phyloP scores from a whole-genome alignment of 2,113 vertebrate species.

The Platichthys flesus region DNA sequence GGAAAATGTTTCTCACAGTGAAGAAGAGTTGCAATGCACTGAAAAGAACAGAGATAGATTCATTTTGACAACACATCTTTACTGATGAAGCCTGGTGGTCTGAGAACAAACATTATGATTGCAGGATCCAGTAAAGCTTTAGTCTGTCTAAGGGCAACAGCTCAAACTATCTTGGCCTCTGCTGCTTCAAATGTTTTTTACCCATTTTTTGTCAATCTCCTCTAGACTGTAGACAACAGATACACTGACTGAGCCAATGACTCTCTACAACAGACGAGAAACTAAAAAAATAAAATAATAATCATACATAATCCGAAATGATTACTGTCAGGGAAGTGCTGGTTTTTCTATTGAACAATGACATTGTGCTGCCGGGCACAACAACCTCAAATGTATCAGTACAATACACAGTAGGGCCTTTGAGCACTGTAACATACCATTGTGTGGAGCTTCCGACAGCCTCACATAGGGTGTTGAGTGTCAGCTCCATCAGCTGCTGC shows the following conservation, averaged over 20 bases:
- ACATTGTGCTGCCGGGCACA: background rate
- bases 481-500: constrained; percentile 91
- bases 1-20: constrained; percentile 94
- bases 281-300: background rate
- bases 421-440: constrained; percentile 79
- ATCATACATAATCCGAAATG: background rate
- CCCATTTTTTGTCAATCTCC: too few species aligned
- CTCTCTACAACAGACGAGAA: background rate
- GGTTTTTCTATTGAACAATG: background rate
- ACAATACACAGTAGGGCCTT: background rate
- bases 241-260: too few species aligned
- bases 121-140: too few species aligned
- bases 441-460: constrained; percentile 89
- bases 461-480: constrained; percentile 89
- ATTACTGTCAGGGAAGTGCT: background rate
- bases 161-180: too few species aligned
- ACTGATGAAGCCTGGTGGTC: background rate
- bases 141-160: too few species aligned
- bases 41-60: constrained; percentile 17
- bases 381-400: background rate
- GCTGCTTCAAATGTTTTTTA: too few species aligned
- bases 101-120: background rate
- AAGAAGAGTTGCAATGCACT: constrained; percentile 94
- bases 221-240: too few species aligned
- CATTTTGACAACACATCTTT: background rate